Conservation (phyloP, 23 tunicate species). For the Trididemnum miniatum region DNA sequence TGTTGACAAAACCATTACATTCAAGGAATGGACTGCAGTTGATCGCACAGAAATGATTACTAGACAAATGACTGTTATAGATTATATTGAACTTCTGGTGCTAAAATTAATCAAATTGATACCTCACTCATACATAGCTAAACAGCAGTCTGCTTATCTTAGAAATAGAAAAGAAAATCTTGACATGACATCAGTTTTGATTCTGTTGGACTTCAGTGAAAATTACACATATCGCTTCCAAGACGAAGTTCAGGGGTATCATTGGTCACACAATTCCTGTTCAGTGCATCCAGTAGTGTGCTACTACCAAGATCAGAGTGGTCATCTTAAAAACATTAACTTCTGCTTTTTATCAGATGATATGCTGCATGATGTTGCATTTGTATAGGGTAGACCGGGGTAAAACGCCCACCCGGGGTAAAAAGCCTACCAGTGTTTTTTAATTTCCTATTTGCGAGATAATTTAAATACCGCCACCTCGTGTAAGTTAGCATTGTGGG, state of each 20-base stretch:
- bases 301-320: constrained; percentile 9
- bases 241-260: constrained; percentile 24
- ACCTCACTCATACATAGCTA: constrained; percentile 19
- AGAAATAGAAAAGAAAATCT: constrained; percentile 4
- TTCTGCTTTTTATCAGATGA: constrained; percentile 23
- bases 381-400: background rate
- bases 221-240: constrained; percentile 20
- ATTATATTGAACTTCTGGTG: constrained; percentile 13
- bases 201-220: constrained; percentile 17
- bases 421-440: too few relatives aligned
- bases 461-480: too few relatives aligned
- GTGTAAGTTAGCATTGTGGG: too few relatives aligned
- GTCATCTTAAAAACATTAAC: constrained; percentile 3
- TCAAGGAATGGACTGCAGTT: constrained; percentile 25
- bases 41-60: constrained; percentile 9
- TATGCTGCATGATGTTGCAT: constrained; percentile 19
- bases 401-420: too few relatives aligned
- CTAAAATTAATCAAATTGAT: constrained; percentile 12
- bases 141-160: constrained; percentile 3
- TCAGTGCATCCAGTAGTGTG: constrained; percentile 19
- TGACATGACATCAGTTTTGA: constrained; percentile 21
- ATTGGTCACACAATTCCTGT: constrained; percentile 23
- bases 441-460: too few relatives aligned
- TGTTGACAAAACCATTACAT: too few relatives aligned
- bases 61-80: background rate